phyloP scores from a whole-genome alignment of 1,140 invertebrate species.

The Halictus rubicundus region DNA sequence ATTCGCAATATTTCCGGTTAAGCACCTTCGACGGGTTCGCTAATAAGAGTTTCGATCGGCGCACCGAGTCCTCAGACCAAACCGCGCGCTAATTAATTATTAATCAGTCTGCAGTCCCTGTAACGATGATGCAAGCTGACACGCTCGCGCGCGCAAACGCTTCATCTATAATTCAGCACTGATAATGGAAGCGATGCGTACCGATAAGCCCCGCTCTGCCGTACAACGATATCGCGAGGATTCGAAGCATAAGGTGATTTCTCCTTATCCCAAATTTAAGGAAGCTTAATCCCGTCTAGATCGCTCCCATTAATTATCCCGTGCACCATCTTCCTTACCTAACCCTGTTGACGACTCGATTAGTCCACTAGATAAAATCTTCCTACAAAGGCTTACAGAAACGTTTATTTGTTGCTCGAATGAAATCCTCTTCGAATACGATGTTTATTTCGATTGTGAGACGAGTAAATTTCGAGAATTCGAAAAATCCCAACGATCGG shows the following conservation, averaged over 20 bases:
- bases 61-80: not conserved
- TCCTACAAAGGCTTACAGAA: too few relatives aligned
- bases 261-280: not conserved
- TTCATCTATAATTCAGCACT: not conserved
- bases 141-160: too few relatives aligned
- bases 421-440: too few relatives aligned
- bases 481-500: too few relatives aligned
- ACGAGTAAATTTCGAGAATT: too few relatives aligned
- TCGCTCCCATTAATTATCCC: too few relatives aligned
- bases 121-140: not conserved
- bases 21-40: conserved; percentile 26
- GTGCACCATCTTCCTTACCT: too few relatives aligned
- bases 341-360: too few relatives aligned
- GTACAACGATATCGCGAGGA: not conserved
- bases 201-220: not conserved
- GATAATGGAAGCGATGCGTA: not conserved
- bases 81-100: conserved; percentile 31
- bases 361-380: too few relatives aligned
- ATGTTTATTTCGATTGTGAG: too few relatives aligned
- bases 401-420: too few relatives aligned
- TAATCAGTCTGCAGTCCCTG: not conserved
- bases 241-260: not conserved
- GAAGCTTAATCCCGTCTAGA: not conserved
- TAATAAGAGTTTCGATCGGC: conserved; percentile 34
- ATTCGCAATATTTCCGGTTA: conserved; percentile 7